These are phyloP conservation scores for Brachystomella parvula DNA, from an alignment of 1,140 invertebrate genomes.

Conservation along the genomic window DNA sequence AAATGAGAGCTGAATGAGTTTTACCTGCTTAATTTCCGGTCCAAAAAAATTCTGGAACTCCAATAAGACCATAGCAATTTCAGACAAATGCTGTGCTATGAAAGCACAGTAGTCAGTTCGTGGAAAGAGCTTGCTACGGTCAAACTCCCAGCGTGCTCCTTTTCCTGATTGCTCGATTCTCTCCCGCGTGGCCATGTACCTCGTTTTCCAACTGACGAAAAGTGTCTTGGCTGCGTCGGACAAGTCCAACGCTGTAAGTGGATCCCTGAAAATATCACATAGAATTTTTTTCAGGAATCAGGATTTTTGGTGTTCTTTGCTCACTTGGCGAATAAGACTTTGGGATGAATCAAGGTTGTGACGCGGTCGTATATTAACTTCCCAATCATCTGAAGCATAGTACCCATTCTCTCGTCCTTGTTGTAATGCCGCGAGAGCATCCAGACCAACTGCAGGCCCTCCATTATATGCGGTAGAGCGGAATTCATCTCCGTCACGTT, in stretches of 20 bases:
- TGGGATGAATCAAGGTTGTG: conserved; percentile 59
- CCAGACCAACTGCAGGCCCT: conserved; percentile 76
- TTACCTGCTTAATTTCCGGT: conserved; percentile 63
- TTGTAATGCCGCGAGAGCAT: conserved; percentile 65
- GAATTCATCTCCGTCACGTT: conserved; percentile 62
- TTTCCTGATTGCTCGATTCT: conserved; percentile 74
- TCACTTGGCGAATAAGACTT: conserved; percentile 61
- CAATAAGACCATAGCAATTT: conserved; percentile 64
- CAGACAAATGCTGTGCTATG: conserved; percentile 65
- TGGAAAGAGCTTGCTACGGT: conserved; percentile 66
- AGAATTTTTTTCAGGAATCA: background rate
- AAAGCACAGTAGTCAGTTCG: conserved; percentile 69
- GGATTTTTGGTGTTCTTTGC: background rate
- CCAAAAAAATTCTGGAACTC: conserved; percentile 86
- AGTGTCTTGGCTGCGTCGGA: conserved; percentile 45
- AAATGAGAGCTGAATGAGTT: background rate
- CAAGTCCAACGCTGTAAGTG: conserved; percentile 14
- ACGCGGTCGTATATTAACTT: conserved; percentile 69
- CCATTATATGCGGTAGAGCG: conserved; percentile 66
- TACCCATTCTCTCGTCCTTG: conserved; percentile 63
- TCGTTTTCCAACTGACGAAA: conserved; percentile 64
- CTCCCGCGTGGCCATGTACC: conserved; percentile 62
- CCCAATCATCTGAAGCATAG: conserved; percentile 68
- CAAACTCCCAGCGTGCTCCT: conserved; percentile 82
- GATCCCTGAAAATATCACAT: conserved; percentile 19